phyloP scores from a whole-genome alignment of 1,140 invertebrate species.

The Orussus abietinus region DNA sequence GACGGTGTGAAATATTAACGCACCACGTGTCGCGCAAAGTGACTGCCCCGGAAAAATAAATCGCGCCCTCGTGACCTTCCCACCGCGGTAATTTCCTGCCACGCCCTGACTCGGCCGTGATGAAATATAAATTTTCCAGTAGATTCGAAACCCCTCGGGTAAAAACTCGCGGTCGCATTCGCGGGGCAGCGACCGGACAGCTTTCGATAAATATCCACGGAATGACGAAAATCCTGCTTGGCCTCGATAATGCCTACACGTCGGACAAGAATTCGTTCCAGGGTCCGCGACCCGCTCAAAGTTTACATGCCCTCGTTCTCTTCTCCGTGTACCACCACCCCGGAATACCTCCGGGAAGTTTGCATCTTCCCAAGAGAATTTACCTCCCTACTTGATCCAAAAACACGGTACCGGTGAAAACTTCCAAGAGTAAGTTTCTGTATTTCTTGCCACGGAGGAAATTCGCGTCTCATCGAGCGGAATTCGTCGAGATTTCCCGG shows the following conservation, averaged over 20 bases:
- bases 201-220: too few species aligned
- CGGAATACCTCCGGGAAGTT: not conserved
- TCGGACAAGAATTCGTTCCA: conserved; percentile 9
- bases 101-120: too few species aligned
- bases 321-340: not conserved
- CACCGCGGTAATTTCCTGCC: too few species aligned
- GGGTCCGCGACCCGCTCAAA: conserved; percentile 6
- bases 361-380: not conserved
- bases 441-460: too few species aligned
- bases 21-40: conserved; percentile 24
- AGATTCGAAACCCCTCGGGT: too few species aligned
- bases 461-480: too few species aligned
- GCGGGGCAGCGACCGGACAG: too few species aligned
- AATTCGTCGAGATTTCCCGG: too few species aligned
- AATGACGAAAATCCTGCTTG: too few species aligned
- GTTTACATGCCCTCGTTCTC: conserved; percentile 2
- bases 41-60: conserved; percentile 14
- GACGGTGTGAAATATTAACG: conserved; percentile 21
- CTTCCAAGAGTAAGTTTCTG: not conserved
- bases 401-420: not conserved
- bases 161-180: too few species aligned
- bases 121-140: too few species aligned
- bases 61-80: too few species aligned
- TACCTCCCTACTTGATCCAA: not conserved
- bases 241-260: not conserved